A percentile compares a stretch with the other conserved stretches of the same genome.
phyloP scores from a whole-genome alignment of 2,797 vertebrate genomes.

The Sebastes elongatus region DNA sequence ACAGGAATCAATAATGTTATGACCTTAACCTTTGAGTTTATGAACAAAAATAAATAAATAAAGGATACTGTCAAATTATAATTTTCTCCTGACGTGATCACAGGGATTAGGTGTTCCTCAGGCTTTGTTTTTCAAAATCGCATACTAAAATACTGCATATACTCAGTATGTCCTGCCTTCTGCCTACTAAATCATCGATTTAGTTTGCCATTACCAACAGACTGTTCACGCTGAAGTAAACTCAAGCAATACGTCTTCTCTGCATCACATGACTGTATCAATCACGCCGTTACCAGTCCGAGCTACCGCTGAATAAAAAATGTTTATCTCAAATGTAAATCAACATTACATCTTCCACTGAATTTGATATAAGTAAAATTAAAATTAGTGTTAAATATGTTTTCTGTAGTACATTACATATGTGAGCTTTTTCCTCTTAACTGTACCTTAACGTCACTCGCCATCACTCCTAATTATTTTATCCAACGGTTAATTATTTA shows the following conservation, averaged over 20 bases:
- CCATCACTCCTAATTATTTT: neutral
- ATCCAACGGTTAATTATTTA: neutral
- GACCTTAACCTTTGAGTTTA: conserved; percentile 8
- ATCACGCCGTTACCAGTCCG: neutral
- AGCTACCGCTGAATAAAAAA: neutral
- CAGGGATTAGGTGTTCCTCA: conserved; percentile 14
- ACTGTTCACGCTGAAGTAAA: neutral
- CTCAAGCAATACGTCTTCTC: neutral
- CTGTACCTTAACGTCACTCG: neutral
- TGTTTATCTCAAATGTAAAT: neutral
- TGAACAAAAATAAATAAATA: neutral
- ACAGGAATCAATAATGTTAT: neutral
- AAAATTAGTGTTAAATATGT: neutral
- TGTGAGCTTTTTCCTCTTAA: neutral
- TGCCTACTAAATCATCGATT: neutral
- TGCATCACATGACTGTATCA: neutral
- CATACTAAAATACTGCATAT: neutral
- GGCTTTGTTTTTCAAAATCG: neutral
- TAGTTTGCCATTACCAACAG: neutral
- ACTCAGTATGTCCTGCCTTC: neutral
- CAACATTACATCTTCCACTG: neutral
- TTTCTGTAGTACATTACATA: neutral
- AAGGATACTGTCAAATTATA: neutral
- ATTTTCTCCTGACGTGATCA: conserved; percentile 11
- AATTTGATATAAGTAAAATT: neutral